Conservation (phyloP, 2,113 vertebrate genomes). For the Apteryx owenii region DNA sequence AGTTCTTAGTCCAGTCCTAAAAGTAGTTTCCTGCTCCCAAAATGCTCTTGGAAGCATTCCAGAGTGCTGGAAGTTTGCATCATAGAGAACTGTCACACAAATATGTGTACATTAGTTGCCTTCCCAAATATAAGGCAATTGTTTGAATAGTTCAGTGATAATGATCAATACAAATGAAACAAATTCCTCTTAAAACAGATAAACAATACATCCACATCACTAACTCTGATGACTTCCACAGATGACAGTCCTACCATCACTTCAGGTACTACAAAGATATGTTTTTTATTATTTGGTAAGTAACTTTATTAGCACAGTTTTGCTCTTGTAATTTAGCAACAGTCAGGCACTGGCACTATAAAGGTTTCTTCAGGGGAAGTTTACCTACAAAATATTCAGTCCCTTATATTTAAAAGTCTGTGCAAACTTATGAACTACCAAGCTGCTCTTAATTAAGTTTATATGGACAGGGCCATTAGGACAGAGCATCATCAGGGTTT, state of each 20-base stretch:
- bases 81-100: background rate
- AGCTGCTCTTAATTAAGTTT: background rate
- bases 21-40: slow-evolving; percentile 25
- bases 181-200: background rate
- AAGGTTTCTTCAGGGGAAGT: background rate
- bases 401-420: background rate
- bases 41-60: slow-evolving; percentile 36
- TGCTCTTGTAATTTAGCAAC: background rate
- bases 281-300: background rate
- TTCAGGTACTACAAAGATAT: background rate
- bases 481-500: background rate
- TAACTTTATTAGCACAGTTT: background rate
- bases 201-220: background rate
- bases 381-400: background rate
- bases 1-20: background rate
- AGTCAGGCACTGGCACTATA: background rate
- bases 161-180: background rate
- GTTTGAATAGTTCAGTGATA: background rate
- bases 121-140: background rate
- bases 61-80: slow-evolving; percentile 35
- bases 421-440: background rate
- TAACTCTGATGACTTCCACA: background rate
- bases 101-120: background rate
- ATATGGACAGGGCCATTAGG: background rate
- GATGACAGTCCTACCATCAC: background rate